phyloP scores from a whole-genome alignment of 2,113 vertebrate genomes.

The Melospiza melodia region DNA sequence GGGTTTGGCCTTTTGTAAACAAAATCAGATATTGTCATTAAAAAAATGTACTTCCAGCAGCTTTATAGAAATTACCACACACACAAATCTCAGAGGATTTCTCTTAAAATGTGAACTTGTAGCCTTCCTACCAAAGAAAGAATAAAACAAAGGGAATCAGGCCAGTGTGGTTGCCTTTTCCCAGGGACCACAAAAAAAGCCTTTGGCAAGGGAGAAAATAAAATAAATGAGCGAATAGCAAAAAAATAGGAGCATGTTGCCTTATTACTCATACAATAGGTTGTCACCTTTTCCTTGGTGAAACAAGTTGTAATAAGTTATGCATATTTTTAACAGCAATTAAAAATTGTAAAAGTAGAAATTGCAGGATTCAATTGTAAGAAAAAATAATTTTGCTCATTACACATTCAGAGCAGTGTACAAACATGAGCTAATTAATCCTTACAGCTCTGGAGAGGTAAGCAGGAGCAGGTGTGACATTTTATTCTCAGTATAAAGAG shows the following conservation, averaged over 20 bases:
- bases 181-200: background rate
- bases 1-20: slow-evolving; percentile 61
- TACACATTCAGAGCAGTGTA: background rate
- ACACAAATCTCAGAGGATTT: slow-evolving; percentile 42
- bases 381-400: background rate
- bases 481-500: background rate
- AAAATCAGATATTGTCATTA: slow-evolving; percentile 63
- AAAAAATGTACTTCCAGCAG: slow-evolving; percentile 56
- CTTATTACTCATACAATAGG: background rate
- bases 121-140: background rate
- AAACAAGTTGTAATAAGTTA: background rate
- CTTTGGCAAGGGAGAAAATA: background rate
- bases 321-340: background rate
- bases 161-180: background rate
- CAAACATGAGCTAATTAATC: background rate
- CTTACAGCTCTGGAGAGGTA: background rate
- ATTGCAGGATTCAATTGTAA: background rate
- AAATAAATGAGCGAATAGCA: background rate
- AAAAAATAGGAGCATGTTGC: background rate
- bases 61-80: slow-evolving; percentile 54
- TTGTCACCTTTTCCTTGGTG: background rate
- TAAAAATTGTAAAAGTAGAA: background rate
- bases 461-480: background rate
- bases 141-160: background rate
- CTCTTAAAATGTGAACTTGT: slow-evolving; percentile 26